Conservation (phyloP, 2,888 invertebrate species). For the Scrobipalpa costella region DNA sequence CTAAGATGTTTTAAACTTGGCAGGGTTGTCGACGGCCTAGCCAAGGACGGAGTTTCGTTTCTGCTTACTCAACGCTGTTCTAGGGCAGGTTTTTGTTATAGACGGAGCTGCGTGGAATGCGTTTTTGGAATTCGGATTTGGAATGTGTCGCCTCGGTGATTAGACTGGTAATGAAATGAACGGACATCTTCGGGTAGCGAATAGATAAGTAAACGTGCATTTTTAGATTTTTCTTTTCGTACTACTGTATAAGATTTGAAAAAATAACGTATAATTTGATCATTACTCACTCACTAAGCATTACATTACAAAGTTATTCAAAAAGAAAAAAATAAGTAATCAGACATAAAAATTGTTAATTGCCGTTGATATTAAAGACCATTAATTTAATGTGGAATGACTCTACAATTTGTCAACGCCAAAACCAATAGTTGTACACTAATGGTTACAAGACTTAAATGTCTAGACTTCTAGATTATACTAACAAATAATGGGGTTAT, state of each 20-base stretch:
- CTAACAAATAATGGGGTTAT: neutral
- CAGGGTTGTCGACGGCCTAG: constrained; percentile 61
- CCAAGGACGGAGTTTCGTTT: constrained; percentile 74
- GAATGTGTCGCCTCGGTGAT: constrained; percentile 22
- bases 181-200: neutral
- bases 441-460: constrained; percentile 25
- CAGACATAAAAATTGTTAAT: constrained; percentile 2
- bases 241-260: neutral
- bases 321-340: neutral
- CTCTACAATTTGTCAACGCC: constrained; percentile 21
- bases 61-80: constrained; percentile 68
- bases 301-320: neutral
- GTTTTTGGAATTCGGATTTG: constrained; percentile 39
- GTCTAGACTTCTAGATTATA: constrained; percentile 13
- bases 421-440: constrained; percentile 15
- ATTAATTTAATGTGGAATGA: constrained; percentile 22
- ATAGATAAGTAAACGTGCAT: neutral
- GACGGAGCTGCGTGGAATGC: constrained; percentile 56
- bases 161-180: neutral
- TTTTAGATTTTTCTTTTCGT: neutral
- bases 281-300: neutral
- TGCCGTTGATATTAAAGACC: neutral
- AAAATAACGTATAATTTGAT: neutral
- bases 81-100: constrained; percentile 66
- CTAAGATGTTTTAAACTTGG: constrained; percentile 36